Percentiles rank a stretch among this genome's conserved stretches.
Evolutionary conservation across 2,113 vertebrate genomes (phyloP).

Genomic region (Corynorhinus townsendii): DNA sequence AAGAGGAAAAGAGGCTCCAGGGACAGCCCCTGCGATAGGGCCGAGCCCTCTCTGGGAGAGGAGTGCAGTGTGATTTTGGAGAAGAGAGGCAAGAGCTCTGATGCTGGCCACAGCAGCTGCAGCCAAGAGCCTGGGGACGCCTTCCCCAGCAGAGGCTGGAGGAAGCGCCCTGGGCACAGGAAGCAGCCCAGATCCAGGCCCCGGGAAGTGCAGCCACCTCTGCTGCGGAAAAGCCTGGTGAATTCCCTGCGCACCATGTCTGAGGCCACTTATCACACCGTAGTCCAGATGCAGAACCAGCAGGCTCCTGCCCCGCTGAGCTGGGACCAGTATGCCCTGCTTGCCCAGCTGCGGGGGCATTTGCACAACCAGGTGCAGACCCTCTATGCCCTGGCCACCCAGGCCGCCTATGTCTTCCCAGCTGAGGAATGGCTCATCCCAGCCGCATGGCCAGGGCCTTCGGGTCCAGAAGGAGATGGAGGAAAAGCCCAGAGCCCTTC

Average conservation of each 20-base stretch:
- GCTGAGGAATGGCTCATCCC: not conserved
- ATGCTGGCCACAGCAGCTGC: not conserved
- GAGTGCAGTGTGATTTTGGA: not conserved
- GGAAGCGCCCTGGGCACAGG: too few species aligned
- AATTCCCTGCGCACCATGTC: not conserved
- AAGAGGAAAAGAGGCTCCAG: not conserved
- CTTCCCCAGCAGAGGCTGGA: rapidly evolving
- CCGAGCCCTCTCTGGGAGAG: not conserved
- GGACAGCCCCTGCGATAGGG: rapidly evolving
- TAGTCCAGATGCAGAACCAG: not conserved
- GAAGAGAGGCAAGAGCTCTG: not conserved
- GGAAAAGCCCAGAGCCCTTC: not conserved
- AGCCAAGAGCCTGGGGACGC: rapidly evolving
- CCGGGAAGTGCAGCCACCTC: not conserved
- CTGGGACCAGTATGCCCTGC: not conserved
- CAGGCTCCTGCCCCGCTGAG: not conserved
- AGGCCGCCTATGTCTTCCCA: not conserved
- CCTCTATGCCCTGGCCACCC: not conserved
- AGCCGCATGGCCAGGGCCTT: rapidly evolving
- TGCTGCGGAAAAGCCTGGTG: not conserved
- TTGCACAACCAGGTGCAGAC: not conserved
- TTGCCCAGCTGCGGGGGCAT: not conserved
- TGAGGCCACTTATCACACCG: not conserved
- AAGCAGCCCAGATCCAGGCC: not conserved
- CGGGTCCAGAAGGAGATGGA: rapidly evolving